Percentiles rank a stretch among this genome's conserved stretches.
Evolutionary conservation across 2,797 vertebrate species (phyloP).

Genomic region (Sternotherus odoratus): DNA sequence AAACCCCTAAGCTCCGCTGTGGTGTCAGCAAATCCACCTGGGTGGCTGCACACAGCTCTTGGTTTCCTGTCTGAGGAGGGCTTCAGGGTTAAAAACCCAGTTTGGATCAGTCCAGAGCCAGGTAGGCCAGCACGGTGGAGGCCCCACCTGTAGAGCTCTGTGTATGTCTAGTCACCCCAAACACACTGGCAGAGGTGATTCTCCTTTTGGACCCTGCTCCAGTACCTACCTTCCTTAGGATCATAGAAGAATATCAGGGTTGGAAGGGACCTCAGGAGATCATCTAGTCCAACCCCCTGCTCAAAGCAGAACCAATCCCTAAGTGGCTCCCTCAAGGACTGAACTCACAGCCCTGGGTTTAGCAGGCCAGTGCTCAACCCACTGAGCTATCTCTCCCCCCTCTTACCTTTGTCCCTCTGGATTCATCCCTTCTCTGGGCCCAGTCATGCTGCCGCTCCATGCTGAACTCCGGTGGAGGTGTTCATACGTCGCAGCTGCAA

Average conservation of each 20-base stretch:
- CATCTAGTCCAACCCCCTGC: too few relatives aligned
- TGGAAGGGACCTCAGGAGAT: too few relatives aligned
- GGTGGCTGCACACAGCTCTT: not conserved
- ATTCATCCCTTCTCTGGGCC: fast-evolving
- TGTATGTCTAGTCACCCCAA: not conserved
- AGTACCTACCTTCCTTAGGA: too few relatives aligned
- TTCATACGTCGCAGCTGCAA: not conserved
- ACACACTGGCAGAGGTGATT: not conserved
- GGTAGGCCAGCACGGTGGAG: fast-evolving
- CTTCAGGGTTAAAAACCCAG: not conserved
- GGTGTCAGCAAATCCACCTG: not conserved
- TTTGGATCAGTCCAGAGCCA: not conserved
- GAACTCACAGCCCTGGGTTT: too few relatives aligned
- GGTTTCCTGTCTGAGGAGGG: not conserved
- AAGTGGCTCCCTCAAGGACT: too few relatives aligned
- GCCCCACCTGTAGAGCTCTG: not conserved
- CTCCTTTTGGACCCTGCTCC: not conserved
- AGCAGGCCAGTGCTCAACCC: too few relatives aligned
- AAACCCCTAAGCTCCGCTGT: not conserved
- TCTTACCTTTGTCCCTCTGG: not conserved
- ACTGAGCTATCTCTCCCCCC: too few relatives aligned
- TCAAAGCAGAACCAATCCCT: too few relatives aligned
- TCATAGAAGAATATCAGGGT: too few relatives aligned
- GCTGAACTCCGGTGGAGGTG: too few relatives aligned
- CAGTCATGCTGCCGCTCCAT: not conserved